A percentile compares a stretch with the other conserved stretches of the same genome.
Conservation (phyloP, 1,140 invertebrate species). For the Zaprionus davidi region DNA sequence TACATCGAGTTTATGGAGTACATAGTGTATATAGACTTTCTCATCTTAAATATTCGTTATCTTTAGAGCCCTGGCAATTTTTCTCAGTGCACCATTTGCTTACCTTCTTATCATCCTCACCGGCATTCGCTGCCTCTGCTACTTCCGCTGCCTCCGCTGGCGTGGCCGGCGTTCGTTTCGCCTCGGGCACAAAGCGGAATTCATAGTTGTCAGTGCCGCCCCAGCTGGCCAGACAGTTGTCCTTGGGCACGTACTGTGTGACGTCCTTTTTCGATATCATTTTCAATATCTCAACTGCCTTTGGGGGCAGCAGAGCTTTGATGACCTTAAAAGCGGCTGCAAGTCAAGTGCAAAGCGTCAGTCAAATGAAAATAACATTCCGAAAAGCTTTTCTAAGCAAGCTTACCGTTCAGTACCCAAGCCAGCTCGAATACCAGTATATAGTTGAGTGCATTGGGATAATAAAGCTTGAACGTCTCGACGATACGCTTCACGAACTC, state of each 20-base stretch:
- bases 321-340: conserved; percentile 96
- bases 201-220: conserved; percentile 92
- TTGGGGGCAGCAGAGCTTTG: conserved; percentile 93
- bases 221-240: conserved; percentile 91
- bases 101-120: conserved; percentile 68
- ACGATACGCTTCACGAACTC: conserved; percentile 94
- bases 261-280: conserved; percentile 92
- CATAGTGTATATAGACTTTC: background rate
- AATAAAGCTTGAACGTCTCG: conserved; percentile 94
- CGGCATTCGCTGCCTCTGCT: conserved; percentile 46
- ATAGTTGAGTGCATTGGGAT: conserved; percentile 95
- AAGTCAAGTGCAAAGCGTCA: conserved; percentile 14
- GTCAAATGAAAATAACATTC: conserved; percentile 14
- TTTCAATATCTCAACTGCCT: conserved; percentile 95
- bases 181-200: conserved; percentile 89
- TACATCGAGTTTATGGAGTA: too few relatives aligned
- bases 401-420: conserved; percentile 94
- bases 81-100: conserved; percentile 28
- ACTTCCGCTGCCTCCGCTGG: conserved; percentile 2
- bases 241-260: conserved; percentile 90
- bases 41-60: background rate
- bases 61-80: background rate
- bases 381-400: background rate
- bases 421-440: conserved; percentile 97
- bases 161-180: conserved; percentile 30